Base-by-base conservation (phyloP, 2,797 vertebrate species). In the Eulemur mongoz region DNA sequence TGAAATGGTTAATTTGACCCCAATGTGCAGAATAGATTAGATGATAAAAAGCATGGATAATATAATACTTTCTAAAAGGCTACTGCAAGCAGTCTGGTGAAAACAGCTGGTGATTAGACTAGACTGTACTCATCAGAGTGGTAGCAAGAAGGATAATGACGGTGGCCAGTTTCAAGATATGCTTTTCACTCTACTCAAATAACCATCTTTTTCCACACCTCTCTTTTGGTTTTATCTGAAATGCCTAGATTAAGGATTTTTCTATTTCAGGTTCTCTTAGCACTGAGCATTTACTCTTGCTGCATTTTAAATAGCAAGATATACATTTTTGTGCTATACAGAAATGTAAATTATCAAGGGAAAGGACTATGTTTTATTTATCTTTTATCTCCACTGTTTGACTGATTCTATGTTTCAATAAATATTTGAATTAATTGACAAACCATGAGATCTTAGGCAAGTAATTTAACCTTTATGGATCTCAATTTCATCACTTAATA, bases 301-400 rank as follows among this genome's bases (percentile, higher is more conserved):
- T 84, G 25, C 25, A 69, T 89, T 92, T 92, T 84, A 89, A 96
- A 85, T 81, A 91, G 17, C n/a, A 25, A 35, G 7, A n/a, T 87
- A 54, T 61, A 30, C 15, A 40, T n/a, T 61, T 92, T 85, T 78
- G 35, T 75, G 17, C 15, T 94, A 54, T 40, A 63, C 12, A 30
- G 23, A 27, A 78, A 89, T 88, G 23, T 45, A 86, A 72, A 87
- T 84, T 91, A 73, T 48, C 89, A 92, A 79, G 22, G 30, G 32
- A 11, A 86, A 5, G 1, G 2, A 1, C 57, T 57, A 59, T 73
- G 50, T 75, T 79, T 88, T 70, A 32, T 40, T 38, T 70, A 30
- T 38, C n/a, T 69, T 52, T 84, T 65, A 45, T 45, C 35, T 70
- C 48, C 38, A 79, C 43, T 50, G 50, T 20, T 22, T 73, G 43